These are phyloP conservation scores for Hypselothyrea guttata DNA, from an alignment of 2,888 invertebrate genomes.

Conservation along the genomic window DNA sequence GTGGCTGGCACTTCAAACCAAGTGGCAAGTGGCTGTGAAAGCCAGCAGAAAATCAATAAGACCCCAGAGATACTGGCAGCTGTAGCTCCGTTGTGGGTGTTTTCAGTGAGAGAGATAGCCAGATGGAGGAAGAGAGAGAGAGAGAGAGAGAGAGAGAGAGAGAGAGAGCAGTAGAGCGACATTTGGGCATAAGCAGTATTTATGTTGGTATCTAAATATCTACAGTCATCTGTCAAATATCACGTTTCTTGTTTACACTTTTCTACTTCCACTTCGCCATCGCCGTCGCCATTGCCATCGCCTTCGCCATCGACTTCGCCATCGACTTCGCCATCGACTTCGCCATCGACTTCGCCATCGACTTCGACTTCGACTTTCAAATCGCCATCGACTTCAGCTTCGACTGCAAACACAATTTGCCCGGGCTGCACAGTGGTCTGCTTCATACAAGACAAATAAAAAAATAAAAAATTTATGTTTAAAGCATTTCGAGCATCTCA, in stretches of 20 bases:
- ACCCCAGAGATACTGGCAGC: slow-evolving; percentile 56
- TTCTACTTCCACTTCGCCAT: slow-evolving; percentile 24
- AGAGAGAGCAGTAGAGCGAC: slow-evolving; percentile 14
- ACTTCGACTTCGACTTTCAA: not conserved
- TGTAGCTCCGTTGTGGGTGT: slow-evolving; percentile 10
- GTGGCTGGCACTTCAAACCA: slow-evolving; percentile 51
- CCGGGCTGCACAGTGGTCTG: too few species aligned
- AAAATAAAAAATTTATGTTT: too few species aligned
- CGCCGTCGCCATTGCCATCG: not conserved
- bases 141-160: slow-evolving; percentile 10
- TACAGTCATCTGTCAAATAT: slow-evolving; percentile 76
- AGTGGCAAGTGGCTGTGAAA: slow-evolving; percentile 63
- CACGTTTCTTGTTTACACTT: slow-evolving; percentile 75
- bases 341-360: slow-evolving; percentile 9
- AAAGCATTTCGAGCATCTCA: too few species aligned
- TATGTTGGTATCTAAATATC: slow-evolving; percentile 76
- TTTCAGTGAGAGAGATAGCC: not conserved
- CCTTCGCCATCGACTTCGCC: not conserved
- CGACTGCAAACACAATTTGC: slow-evolving; percentile 33
- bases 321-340: slow-evolving; percentile 6
- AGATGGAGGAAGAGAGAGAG: not conserved
- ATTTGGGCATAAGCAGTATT: slow-evolving; percentile 65
- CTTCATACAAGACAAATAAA: too few species aligned
- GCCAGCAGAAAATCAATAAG: slow-evolving; percentile 73
- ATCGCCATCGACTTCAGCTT: slow-evolving; percentile 8